Evolutionary conservation across 1,140 invertebrate species (phyloP), one percentile per base, ranked within the genome.

Genomic region (Oncopodura yosiiana): DNA sequence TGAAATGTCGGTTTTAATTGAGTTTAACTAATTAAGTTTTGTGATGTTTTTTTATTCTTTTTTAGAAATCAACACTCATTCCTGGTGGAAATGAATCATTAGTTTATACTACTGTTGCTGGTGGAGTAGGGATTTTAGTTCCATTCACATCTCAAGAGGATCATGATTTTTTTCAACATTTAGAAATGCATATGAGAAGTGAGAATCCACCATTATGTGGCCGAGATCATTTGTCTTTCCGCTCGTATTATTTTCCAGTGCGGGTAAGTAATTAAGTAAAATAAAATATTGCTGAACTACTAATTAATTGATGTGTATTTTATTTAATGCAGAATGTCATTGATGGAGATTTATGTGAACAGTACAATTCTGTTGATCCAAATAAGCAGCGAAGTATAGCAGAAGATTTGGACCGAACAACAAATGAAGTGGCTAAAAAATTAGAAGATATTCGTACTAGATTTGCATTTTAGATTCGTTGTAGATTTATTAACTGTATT

Each of bases 151-250:
- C 93, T 26, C 84, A 94, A 66, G 95, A 99, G 75, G 94, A 99
- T 70, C 92, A 94, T 64, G 94, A 99, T 68, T 98, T 99, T 68
- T 99, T 99, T 74, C 94, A 98, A 71, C 91, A 98, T 75, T 73
- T 99, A 46, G 96, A 99, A 71, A 99, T 99, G 95, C 94, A 99
- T 69, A 94, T 99, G 92, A 75, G 96, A 37, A 90, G 88, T 43
- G 94, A 99, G 71, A 88, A 97, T 72, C 80, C 91, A 0, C 94
- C 95, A 0, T 70, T 99, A 0, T 97, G 93, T 74, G 96, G 96
- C 2, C 75, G 95, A 19, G 95, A 99, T 74, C 96, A 99, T 74
- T 75, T 99, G 1, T 92, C 93, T 0, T 99, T 88, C 70, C 78
- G 95, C 56, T 97, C 93, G 23, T 96, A 94, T 65, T 99, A 98